Base-by-base conservation (phyloP, 2,888 invertebrate genomes). In the Mylabris sibirica region DNA sequence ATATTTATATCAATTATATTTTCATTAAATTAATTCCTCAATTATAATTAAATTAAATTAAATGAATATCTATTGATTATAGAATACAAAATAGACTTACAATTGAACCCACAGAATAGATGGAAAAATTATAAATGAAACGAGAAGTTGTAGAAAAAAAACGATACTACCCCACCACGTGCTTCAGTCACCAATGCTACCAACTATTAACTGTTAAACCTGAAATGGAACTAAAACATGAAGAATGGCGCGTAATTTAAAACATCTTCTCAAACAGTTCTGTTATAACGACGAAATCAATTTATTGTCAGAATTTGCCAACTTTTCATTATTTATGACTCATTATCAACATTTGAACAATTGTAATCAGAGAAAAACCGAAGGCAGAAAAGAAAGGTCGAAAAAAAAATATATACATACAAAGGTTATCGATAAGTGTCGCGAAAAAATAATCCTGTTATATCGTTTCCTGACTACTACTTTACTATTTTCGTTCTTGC, bases 151-250 rank as follows among this genome's bases (percentile, higher is more conserved):
- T 67, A 65, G 72, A 75, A 72, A 67, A 74, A 77, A 72, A 77
- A 76, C 76, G 78, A 80, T 72, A 77, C 79, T 77, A 75, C 77
- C 73, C 74, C 77, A 77, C 77, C 81, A 82, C 80, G 81, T 83
- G 82, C 82, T 81, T 81, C 82, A 81, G 75, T 73, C 79, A 72
- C 79, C 81, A 82, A 80, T 74, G 80, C 79, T 80, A 75, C 81
- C 82, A 81, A 82, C 81, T 34, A 57, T 24, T 24, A 60, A 57
- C 57, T 60, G 41, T n/a, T 20, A 44, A 5, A 41, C 22, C 24
- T 38, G 9, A 59, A 66, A 68, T 24, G 71, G 66, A 69, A 71
- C 57, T 57, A 57, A 9, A 24, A 12, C 2, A 30, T 0, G 20
- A 20, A 0, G 11, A 24, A 14, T 24, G 22, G 57, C 57, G 57